A percentile compares a stretch with the other conserved stretches of the same genome.
These are phyloP conservation scores for Centruroides vittatus DNA, from an alignment of 1,140 invertebrate genomes.

Conservation along the genomic window DNA sequence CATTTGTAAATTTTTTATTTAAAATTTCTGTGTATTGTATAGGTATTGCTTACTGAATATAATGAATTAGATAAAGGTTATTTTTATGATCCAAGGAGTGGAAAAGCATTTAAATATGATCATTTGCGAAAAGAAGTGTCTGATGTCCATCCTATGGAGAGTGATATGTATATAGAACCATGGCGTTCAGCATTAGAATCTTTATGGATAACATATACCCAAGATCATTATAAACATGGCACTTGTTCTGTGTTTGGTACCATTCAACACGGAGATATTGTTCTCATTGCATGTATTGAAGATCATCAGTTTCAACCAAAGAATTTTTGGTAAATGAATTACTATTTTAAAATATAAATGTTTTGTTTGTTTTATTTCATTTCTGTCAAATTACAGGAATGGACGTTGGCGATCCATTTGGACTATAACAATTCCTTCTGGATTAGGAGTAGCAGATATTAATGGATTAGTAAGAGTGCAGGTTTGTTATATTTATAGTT, in stretches of 20 bases:
- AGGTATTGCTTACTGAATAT: slow-evolving; percentile 87
- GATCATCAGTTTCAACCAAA: slow-evolving; percentile 98
- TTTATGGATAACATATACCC: slow-evolving; percentile 71
- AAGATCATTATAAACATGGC: slow-evolving; percentile 85
- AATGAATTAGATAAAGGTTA: slow-evolving; percentile 80
- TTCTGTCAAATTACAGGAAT: slow-evolving; percentile 47
- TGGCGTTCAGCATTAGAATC: slow-evolving; percentile 83
- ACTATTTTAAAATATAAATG: background rate
- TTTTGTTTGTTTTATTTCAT: background rate
- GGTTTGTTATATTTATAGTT: slow-evolving; percentile 18
- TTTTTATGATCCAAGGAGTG: slow-evolving; percentile 88
- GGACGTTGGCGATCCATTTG: slow-evolving; percentile 96
- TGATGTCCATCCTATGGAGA: slow-evolving; percentile 60
- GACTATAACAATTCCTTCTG: slow-evolving; percentile 66
- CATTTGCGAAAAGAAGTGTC: slow-evolving; percentile 88
- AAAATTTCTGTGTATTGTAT: slow-evolving; percentile 8
- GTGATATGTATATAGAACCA: slow-evolving; percentile 59
- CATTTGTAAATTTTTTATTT: background rate
- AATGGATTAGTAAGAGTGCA: slow-evolving; percentile 85
- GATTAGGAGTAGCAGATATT: slow-evolving; percentile 49
- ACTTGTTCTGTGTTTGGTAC: slow-evolving; percentile 70
- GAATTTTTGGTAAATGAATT: slow-evolving; percentile 66
- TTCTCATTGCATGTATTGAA: slow-evolving; percentile 79
- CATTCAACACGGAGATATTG: slow-evolving; percentile 49
- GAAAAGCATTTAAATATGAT: slow-evolving; percentile 92